Conservation (phyloP, 2,797 vertebrate species). For the Xyrichtys novacula region DNA sequence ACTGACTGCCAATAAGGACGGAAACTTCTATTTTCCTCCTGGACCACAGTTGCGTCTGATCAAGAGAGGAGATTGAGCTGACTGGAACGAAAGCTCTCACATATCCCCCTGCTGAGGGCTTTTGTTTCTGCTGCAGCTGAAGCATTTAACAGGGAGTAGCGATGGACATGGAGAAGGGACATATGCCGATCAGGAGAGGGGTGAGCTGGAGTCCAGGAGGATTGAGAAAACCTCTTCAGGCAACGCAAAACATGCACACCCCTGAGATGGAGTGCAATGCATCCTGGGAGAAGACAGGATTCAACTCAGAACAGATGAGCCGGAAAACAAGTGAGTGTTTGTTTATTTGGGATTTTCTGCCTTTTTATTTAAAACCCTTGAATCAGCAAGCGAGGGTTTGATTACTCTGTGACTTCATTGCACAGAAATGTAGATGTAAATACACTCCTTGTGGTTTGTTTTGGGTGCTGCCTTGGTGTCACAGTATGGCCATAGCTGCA, state of each 20-base stretch:
- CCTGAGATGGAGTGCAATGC: conserved; percentile 65
- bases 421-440: conserved; percentile 21
- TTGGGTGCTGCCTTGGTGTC: conserved; percentile 17
- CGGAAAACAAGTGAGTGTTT: conserved; percentile 87
- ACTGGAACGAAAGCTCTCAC: conserved; percentile 40
- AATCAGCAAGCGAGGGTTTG: conserved; percentile 2
- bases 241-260: conserved; percentile 58
- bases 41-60: conserved; percentile 34
- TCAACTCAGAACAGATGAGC: conserved; percentile 75
- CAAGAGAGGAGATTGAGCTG: conserved; percentile 33
- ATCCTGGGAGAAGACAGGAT: conserved; percentile 77
- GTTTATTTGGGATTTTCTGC: conserved; percentile 56
- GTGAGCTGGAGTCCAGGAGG: conserved; percentile 81
- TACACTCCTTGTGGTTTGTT: conserved; percentile 26
- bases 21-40: conserved; percentile 46
- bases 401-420: conserved; percentile 19
- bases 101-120: conserved; percentile 24
- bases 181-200: conserved; percentile 77
- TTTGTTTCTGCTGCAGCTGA: conserved; percentile 44
- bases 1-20: conserved; percentile 46
- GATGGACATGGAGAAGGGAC: conserved; percentile 81
- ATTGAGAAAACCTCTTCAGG: conserved; percentile 71
- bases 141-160: conserved; percentile 19
- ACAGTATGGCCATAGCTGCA: conserved; percentile 19
- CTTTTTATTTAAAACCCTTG: conserved; percentile 29